phyloP scores from a whole-genome alignment of 2,888 invertebrate species.

The Xestobium rufovillosum region DNA sequence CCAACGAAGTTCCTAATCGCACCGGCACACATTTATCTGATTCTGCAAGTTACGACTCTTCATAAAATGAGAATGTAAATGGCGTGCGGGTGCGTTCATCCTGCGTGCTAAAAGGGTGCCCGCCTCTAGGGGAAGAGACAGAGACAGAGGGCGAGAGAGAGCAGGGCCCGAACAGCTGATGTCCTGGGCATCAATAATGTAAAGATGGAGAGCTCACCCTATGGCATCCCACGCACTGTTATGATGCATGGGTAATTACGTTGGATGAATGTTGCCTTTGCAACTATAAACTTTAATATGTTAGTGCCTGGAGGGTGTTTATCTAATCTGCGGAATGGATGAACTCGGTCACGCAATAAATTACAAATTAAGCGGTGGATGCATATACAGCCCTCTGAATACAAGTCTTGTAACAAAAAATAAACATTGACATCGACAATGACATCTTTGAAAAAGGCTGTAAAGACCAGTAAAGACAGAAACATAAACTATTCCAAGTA shows the following conservation, averaged over 20 bases:
- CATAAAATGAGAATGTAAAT: constrained; percentile 27
- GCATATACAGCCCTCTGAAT: no score
- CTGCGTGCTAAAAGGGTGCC: constrained; percentile 4
- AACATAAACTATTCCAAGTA: not conserved
- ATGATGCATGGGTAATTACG: constrained; percentile 36
- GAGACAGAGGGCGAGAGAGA: not conserved
- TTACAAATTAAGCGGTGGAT: no score
- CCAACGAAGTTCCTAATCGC: constrained; percentile 17
- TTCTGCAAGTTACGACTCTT: constrained; percentile 24
- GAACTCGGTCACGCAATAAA: no score
- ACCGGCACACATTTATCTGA: constrained; percentile 23
- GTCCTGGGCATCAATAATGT: constrained; percentile 32
- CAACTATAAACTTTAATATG: constrained; percentile 33
- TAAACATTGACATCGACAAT: no score
- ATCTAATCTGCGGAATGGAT: constrained; percentile 18
- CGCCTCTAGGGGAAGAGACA: not conserved
- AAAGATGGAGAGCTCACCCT: constrained; percentile 24
- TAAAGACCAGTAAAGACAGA: not conserved
- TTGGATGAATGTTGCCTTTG: constrained; percentile 31
- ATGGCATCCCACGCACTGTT: constrained; percentile 26
- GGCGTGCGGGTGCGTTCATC: constrained; percentile 17
- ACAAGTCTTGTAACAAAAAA: no score
- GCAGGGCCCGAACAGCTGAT: constrained; percentile 17
- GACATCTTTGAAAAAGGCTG: constrained; percentile 4
- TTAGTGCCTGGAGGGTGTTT: constrained; percentile 27